Base-by-base conservation (phyloP, 2,113 vertebrate species). In the Ascaphus truei region DNA sequence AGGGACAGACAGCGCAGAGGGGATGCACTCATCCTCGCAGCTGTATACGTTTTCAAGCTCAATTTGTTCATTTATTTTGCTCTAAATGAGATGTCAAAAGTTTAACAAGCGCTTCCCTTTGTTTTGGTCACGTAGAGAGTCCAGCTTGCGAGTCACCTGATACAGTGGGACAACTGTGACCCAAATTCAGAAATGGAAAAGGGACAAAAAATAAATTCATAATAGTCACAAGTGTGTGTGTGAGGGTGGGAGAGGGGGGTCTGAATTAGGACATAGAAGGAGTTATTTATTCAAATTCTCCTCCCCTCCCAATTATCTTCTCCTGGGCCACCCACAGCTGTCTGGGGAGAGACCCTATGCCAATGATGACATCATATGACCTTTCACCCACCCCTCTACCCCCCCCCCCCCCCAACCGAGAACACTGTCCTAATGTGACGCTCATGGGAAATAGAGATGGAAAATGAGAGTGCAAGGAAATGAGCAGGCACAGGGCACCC, bases 281-380 rank as follows among this genome's bases (percentile, higher is more conserved):
- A 84, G 82, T 80, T 80, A 78, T 85, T 88, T 84, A 83, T 71
- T 52, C 56, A 71, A 60, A 71, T 9, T 34, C 56, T 71, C 53
- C 30, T 30, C 29, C 53, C 30, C 23, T 26, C 51, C 65, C 56
- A 45, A 60, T 50, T 48, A 51, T 58, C 57, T 58, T 53, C 60
- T 56, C 16, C 77, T 80, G 80, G 82, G 90, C 92, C 90, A 92
- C 90, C 89, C 91, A 91, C 82, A 77, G 67, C 75, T 78, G 77
- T 80, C 77, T 57, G 76, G 34, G 29, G 51, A 78, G 77, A 80
- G 83, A 81, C 68, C 81, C 78, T 75, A 84, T 84, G 85, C 85
- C 87, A 91, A 81, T 81, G 79, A 79, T 79, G 88, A 87, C 85
- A 84, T 74, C 80, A 88, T 79, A 65, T 72, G 81, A 88, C 76